Conservation (phyloP, 1,140 invertebrate genomes). For the Himalopsyche phryganea region DNA sequence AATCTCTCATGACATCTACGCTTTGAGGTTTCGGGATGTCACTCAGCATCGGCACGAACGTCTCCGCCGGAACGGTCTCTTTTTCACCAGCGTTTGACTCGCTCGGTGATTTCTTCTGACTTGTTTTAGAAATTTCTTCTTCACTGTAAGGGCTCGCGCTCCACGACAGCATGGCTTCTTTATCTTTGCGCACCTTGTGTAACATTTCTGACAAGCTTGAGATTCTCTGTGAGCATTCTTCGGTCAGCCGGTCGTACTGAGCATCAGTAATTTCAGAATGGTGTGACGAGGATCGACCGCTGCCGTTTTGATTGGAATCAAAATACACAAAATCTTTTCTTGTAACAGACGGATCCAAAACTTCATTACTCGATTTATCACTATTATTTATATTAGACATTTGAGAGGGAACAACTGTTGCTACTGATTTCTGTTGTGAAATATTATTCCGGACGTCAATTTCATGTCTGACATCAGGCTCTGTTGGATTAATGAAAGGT, state of each 20-base stretch:
- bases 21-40: constrained; percentile 24
- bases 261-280: constrained; percentile 28
- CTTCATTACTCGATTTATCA: too few species aligned
- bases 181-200: constrained; percentile 54
- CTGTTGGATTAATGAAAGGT: too few species aligned
- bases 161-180: constrained; percentile 38
- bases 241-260: constrained; percentile 51
- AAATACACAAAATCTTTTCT: too few species aligned
- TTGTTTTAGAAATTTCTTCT: constrained; percentile 28
- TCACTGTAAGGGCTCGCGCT: constrained; percentile 20
- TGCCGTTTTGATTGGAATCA: too few species aligned
- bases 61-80: not conserved
- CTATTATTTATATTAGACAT: too few species aligned
- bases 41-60: constrained; percentile 18
- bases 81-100: not conserved
- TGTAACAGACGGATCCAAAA: too few species aligned
- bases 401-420: too few species aligned
- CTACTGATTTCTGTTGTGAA: too few species aligned
- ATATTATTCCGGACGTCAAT: too few species aligned
- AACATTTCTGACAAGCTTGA: constrained; percentile 54
- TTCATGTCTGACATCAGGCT: too few species aligned
- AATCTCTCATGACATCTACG: not conserved
- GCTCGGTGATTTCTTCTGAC: constrained; percentile 5
- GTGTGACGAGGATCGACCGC: not conserved
- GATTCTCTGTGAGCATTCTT: constrained; percentile 53